phyloP scores from a whole-genome alignment of 2,888 invertebrate genomes.

The Lasioglossum calceatum region DNA sequence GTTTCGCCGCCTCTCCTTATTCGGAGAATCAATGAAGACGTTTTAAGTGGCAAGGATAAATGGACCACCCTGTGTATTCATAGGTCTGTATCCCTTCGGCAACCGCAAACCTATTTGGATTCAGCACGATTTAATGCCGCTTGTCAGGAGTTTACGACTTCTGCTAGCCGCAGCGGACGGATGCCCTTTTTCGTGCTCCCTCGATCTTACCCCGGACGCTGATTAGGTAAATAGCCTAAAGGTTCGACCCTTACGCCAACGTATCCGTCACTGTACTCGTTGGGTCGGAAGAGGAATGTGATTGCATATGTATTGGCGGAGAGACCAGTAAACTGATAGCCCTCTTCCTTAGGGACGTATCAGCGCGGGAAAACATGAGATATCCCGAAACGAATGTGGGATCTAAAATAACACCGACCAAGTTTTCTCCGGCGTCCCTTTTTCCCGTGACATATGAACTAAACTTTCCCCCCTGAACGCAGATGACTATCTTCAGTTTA shows the following conservation, averaged over 20 bases:
- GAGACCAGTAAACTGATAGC: slow-evolving; percentile 55
- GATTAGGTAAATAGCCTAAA: slow-evolving; percentile 76
- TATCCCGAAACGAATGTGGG: slow-evolving; percentile 29
- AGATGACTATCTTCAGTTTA: not conserved
- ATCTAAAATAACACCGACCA: slow-evolving; percentile 30
- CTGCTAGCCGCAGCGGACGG: slow-evolving; percentile 52
- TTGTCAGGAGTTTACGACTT: slow-evolving; percentile 72
- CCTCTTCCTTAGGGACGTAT: slow-evolving; percentile 58
- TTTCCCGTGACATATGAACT: slow-evolving; percentile 24
- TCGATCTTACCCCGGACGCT: slow-evolving; percentile 64
- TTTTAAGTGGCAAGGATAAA: slow-evolving; percentile 15
- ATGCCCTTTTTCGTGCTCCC: slow-evolving; percentile 57
- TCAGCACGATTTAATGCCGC: slow-evolving; percentile 64
- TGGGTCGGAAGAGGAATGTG: slow-evolving; percentile 48
- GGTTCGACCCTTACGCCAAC: slow-evolving; percentile 55
- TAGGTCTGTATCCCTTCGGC: slow-evolving; percentile 31
- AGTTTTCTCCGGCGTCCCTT: slow-evolving; percentile 20
- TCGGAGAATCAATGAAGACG: not conserved
- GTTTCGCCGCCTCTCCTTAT: not conserved
- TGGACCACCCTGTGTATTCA: slow-evolving; percentile 20
- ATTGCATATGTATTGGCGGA: slow-evolving; percentile 59
- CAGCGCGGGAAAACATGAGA: slow-evolving; percentile 47
- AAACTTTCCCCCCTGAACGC: not conserved
- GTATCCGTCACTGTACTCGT: slow-evolving; percentile 63
- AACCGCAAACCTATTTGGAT: slow-evolving; percentile 71